A percentile compares a stretch with the other conserved stretches of the same genome.
These are phyloP conservation scores for Odontocolon sp. DNA, from an alignment of 2,888 invertebrate genomes.

Conservation along the genomic window DNA sequence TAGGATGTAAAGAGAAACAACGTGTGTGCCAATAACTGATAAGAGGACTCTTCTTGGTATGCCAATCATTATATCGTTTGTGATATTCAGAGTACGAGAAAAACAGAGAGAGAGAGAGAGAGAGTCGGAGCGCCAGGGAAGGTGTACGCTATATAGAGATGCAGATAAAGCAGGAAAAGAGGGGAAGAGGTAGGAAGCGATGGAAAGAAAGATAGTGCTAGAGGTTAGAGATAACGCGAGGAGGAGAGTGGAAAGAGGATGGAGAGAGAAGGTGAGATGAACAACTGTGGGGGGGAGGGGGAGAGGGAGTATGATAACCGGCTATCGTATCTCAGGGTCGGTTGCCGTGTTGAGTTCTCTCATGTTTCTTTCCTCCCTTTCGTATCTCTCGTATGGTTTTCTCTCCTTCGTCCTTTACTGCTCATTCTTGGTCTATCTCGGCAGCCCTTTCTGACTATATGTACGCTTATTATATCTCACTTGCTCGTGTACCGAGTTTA, in stretches of 20 bases:
- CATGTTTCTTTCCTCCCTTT: slow-evolving; percentile 53
- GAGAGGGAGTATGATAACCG: slow-evolving; percentile 73
- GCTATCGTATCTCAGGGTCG: slow-evolving; percentile 77
- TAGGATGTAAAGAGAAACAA: too few species aligned
- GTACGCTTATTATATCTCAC: neutral
- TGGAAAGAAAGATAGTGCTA: slow-evolving; percentile 12
- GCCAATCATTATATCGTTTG: too few species aligned
- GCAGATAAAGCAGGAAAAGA: slow-evolving; percentile 50
- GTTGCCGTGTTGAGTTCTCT: slow-evolving; percentile 61
- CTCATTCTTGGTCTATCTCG: neutral
- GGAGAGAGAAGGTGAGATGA: slow-evolving; percentile 5
- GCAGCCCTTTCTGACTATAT: neutral
- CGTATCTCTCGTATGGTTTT: slow-evolving; percentile 10
- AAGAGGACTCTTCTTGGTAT: too few species aligned
- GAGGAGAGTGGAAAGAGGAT: slow-evolving; percentile 19
- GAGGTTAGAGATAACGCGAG: slow-evolving; percentile 25
- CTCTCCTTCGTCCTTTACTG: slow-evolving; percentile 50
- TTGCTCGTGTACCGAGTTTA: neutral
- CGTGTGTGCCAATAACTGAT: too few species aligned
- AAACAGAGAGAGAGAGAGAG: neutral
- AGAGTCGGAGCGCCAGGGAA: slow-evolving; percentile 13
- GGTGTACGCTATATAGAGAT: slow-evolving; percentile 35
- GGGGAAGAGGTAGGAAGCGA: slow-evolving; percentile 24
- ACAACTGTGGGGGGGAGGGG: slow-evolving; percentile 49
- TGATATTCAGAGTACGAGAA: too few species aligned